Base-by-base conservation (phyloP, 2,888 invertebrate genomes). In the Drosophila gaucha region DNA sequence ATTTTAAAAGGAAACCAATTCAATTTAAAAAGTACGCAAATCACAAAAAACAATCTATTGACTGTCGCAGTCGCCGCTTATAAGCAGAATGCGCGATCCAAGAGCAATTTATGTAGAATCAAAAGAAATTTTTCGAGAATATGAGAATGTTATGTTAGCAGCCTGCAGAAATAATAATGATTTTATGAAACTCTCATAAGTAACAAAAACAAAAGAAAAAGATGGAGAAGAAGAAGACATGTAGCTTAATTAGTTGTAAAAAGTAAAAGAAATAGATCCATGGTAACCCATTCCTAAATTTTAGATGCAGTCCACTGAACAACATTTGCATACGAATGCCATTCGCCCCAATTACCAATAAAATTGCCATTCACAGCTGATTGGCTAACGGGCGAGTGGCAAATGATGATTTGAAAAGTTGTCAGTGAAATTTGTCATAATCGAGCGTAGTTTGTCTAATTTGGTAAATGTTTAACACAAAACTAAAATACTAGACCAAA, bases 31-130 rank as follows among this genome's bases (percentile, higher is more conserved):
- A 49, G 16, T 47, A 16, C 9, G 14, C 26, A 16, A 26, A 38
- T 20, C 2, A 18, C 3, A 30, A 16, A 20, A 20, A 44, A 58
- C 85, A 71, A 84, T 85, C 87, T 85, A 74, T 87, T 85, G 83
- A 78, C 86, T 78, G 79, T 39, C 43, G 39, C 65, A 63, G 67
- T 31, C n/a, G 14, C 6, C 39, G 30, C 12, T 14, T 16, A 5
- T 2, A 39, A 16, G 49, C 35, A 52, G 16, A 22, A 18, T 1
- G 24, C 33, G 58, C 58, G 22, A 72, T 66, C 51, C 26, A 76
- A 72, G 62, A 79, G 86, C 73, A 80, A 80, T 83, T 76, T 58
- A 66, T 52, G 38, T 64, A 72, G 56, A 76, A 80, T 73, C 72
- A 75, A 74, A 64, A 60, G 2, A 16, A 14, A 24, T 6, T 10